These are phyloP conservation scores for Drosophila leontia DNA, from an alignment of 1,140 invertebrate genomes.

Conservation along the genomic window DNA sequence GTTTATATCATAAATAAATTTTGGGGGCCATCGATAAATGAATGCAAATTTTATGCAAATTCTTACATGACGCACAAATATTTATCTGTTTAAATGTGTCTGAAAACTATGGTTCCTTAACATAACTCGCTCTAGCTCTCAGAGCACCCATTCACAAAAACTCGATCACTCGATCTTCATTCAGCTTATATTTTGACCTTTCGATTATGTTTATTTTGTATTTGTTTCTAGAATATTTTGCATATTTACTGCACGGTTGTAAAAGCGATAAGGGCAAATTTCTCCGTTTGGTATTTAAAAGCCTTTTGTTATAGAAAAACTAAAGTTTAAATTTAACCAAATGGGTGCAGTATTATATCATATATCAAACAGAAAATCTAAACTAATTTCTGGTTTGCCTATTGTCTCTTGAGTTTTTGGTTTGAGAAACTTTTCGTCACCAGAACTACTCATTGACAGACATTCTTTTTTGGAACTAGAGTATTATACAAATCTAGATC, in stretches of 20 bases:
- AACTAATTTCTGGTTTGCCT: conserved; percentile 25
- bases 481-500: conserved; percentile 3
- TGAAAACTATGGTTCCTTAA: conserved; percentile 13
- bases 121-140: conserved; percentile 5
- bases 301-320: conserved; percentile 8
- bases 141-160: conserved; percentile 36
- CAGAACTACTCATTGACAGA: conserved; percentile 45
- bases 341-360: conserved; percentile 36
- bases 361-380: not conserved
- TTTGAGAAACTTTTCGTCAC: conserved; percentile 18
- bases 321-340: not conserved
- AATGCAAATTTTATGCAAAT: conserved; percentile 31
- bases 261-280: not conserved
- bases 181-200: conserved; percentile 36
- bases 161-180: not conserved
- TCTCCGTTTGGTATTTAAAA: conserved; percentile 11
- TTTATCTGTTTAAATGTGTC: conserved; percentile 1
- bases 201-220: conserved; percentile 17
- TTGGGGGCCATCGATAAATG: not conserved
- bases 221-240: not conserved
- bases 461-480: conserved; percentile 22
- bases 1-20: conserved; percentile 27
- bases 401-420: conserved; percentile 7
- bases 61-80: conserved; percentile 6
- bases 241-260: conserved; percentile 9